Evolutionary conservation across 2,113 vertebrate species (phyloP).

Genomic region (Galeopterus variegatus): DNA sequence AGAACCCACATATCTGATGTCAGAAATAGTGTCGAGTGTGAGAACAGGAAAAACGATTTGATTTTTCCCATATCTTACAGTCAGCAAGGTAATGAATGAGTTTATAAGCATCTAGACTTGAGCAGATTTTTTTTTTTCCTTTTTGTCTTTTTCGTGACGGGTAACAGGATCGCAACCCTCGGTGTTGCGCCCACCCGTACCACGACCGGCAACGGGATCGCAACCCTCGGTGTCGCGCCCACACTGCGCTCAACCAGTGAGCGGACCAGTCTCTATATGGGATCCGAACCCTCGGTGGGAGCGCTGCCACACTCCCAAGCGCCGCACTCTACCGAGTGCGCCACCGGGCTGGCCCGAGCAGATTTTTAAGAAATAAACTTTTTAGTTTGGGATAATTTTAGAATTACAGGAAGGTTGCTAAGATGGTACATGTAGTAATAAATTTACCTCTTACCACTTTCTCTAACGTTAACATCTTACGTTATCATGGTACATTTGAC

Average conservation of each 20-base stretch:
- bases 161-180: no score
- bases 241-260: no score
- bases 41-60: not conserved
- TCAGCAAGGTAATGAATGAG: slow-evolving; percentile 26
- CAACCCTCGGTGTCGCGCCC: no score
- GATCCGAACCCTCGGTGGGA: no score
- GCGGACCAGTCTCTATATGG: no score
- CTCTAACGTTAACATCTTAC: not conserved
- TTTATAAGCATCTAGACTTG: not conserved
- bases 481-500: not conserved
- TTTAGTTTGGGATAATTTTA: slow-evolving; percentile 48
- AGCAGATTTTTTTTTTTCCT: not conserved
- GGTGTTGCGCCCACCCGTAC: no score
- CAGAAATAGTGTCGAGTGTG: not conserved
- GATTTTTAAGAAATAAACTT: not conserved
- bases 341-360: no score
- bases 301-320: no score
- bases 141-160: no score
- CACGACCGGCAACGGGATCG: no score
- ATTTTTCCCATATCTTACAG: not conserved
- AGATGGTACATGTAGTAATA: not conserved
- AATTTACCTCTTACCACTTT: slow-evolving; percentile 7
- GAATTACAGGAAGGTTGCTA: not conserved
- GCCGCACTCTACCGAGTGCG: no score
- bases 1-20: not conserved